Base-by-base conservation (phyloP, 2,113 vertebrate genomes). In the Pedionomus torquatus region DNA sequence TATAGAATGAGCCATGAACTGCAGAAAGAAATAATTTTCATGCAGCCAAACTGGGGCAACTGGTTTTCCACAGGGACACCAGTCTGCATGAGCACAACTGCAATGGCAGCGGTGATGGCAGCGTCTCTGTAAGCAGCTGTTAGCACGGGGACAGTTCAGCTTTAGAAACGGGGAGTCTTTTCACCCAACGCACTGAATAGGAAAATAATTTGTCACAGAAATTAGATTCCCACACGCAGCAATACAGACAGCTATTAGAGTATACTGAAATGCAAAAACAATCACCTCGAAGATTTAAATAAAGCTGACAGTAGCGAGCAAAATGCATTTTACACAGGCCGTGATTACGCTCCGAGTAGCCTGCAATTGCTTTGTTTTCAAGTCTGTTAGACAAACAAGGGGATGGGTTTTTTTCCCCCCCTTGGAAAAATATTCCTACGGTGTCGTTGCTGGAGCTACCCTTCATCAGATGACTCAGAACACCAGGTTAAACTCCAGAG, bases 1-100 rank as follows among this genome's bases (percentile, higher is more conserved):
- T 9, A 10, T 4, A 68, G 84, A 39, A 41, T 31, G 33, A 72
- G 41, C 11, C 25, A 0, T 1, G 52, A 41, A 41, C 30, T 48
- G 43, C 61, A 7, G 15, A 15, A 8, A 20, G 63, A 23, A 65
- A 18, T 9, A 17, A 7, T 65, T 52, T 11, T 15, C 33, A 26
- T 35, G 57, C 48, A 13, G 23, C 41, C 26, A 54, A 54, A 2
- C 24, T 24, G 65, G 60, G 52, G 52, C 28, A 54, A 54, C 16
- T 54, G 52, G 17, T 30, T 54, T 54, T 54, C 52, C 52, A 30
- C 17, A 10, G 52, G 52, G 44, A 44, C 20, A 17, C 15, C 44
- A 24, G 30, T 9, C 79, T 2, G 8, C 10, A 18, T 2, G 31
- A 2, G 0, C 66, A 12, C 0, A 0, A 10, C 44, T 31, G 5